These are phyloP conservation scores for Paramormyrops hopkinsi DNA, from an alignment of 2,797 vertebrate genomes.

Conservation along the genomic window DNA sequence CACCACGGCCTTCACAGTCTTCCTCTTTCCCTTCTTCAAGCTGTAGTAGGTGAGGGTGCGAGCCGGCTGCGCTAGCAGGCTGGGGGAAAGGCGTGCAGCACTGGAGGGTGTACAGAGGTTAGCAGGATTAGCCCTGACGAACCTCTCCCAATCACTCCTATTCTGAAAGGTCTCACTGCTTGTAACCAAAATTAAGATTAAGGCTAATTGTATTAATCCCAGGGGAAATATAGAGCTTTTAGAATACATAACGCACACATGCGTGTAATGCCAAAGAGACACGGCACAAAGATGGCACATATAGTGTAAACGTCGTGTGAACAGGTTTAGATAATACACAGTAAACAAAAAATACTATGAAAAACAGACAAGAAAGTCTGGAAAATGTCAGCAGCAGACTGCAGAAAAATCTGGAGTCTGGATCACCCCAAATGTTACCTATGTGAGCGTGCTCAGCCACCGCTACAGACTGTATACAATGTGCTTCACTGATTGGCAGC, in stretches of 20 bases:
- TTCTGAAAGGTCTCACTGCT: not conserved
- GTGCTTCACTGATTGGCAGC: not conserved
- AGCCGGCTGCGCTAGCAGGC: constrained; percentile 58
- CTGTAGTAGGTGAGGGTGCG: constrained; percentile 75
- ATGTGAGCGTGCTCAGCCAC: not conserved
- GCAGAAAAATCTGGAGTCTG: not conserved
- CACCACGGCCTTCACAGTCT: constrained; percentile 71
- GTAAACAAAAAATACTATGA: not conserved
- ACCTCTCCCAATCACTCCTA: not conserved
- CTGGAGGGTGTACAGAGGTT: constrained; percentile 48
- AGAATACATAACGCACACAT: not conserved
- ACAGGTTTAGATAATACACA: not conserved
- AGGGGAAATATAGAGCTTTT: not conserved
- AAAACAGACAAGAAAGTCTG: not conserved
- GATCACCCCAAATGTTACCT: not conserved
- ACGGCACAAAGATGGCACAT: no score
- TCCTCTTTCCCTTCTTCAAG: constrained; percentile 77
- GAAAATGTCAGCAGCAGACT: not conserved
- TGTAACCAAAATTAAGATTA: not conserved
- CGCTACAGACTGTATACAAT: not conserved
- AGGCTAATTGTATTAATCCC: not conserved
- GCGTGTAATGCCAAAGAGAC: no score
- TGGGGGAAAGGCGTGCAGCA: constrained; percentile 59
- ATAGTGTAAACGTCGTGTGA: not conserved
- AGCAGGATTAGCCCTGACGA: not conserved